Evolutionary conservation across 2,797 vertebrate genomes (phyloP).

Genomic region (Peromyscus eremicus): DNA sequence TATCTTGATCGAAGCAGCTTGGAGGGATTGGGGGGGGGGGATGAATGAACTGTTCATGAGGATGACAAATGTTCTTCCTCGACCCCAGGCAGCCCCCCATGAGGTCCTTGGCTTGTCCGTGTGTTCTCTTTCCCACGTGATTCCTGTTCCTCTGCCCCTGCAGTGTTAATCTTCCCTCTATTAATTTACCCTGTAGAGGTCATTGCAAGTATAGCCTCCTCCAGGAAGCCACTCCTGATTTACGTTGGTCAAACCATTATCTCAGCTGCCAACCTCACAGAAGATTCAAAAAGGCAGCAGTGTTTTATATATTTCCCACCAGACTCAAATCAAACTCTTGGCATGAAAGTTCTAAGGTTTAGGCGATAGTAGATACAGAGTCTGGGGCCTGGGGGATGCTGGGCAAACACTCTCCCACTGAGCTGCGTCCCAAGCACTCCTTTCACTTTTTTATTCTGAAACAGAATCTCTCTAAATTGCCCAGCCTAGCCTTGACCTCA

Average conservation of each 20-base stretch:
- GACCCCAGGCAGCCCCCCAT: background rate
- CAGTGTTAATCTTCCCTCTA: background rate
- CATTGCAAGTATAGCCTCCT: background rate
- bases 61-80: background rate
- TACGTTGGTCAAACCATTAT: background rate
- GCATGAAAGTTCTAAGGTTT: background rate
- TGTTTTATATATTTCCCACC: background rate
- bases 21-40: background rate
- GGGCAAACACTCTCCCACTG: background rate
- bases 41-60: background rate
- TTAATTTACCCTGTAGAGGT: background rate
- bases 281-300: background rate
- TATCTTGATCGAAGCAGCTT: conserved; percentile 34
- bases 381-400: too few relatives aligned
- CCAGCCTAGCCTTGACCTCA: background rate
- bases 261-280: background rate
- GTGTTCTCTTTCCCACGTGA: background rate
- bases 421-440: background rate
- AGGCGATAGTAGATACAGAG: background rate
- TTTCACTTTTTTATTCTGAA: background rate
- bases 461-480: background rate
- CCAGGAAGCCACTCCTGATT: background rate
- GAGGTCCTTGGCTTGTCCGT: background rate
- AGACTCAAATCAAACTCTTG: background rate
- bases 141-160: background rate